phyloP scores from a whole-genome alignment of 2,888 invertebrate species.

The Rhingia campestris region DNA sequence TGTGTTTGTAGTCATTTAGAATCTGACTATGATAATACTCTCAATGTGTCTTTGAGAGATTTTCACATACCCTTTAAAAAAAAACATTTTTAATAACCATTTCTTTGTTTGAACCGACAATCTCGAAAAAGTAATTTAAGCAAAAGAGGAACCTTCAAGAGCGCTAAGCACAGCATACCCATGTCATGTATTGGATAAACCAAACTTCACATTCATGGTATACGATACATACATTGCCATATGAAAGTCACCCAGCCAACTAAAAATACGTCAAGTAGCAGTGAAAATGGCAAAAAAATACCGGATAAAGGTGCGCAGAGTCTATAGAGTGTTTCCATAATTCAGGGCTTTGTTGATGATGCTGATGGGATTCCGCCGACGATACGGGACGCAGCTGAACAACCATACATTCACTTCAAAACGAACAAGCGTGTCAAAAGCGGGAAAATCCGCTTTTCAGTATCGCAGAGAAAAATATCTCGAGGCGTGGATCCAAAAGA shows the following conservation, averaged over 20 bases:
- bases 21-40: too few species aligned
- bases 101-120: too few species aligned
- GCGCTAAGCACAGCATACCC: too few species aligned
- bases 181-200: too few species aligned
- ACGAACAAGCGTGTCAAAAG: slow-evolving; percentile 67
- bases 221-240: too few species aligned
- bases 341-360: slow-evolving; percentile 57
- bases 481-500: slow-evolving; percentile 41
- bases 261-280: slow-evolving; percentile 29
- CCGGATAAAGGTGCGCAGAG: slow-evolving; percentile 62
- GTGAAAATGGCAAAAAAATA: slow-evolving; percentile 12
- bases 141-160: too few species aligned
- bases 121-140: too few species aligned
- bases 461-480: slow-evolving; percentile 41
- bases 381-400: slow-evolving; percentile 15
- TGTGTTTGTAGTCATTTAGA: too few species aligned
- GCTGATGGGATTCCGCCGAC: slow-evolving; percentile 40
- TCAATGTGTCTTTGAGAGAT: too few species aligned
- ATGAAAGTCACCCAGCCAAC: slow-evolving; percentile 23
- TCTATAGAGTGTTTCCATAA: slow-evolving; percentile 62
- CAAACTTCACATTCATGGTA: too few species aligned
- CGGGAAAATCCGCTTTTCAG: slow-evolving; percentile 52
- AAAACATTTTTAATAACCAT: too few species aligned
- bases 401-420: slow-evolving; percentile 45
- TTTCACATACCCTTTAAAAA: too few species aligned